These are phyloP conservation scores for Thymelicus acteon DNA, from an alignment of 2,888 invertebrate species.

Conservation along the genomic window DNA sequence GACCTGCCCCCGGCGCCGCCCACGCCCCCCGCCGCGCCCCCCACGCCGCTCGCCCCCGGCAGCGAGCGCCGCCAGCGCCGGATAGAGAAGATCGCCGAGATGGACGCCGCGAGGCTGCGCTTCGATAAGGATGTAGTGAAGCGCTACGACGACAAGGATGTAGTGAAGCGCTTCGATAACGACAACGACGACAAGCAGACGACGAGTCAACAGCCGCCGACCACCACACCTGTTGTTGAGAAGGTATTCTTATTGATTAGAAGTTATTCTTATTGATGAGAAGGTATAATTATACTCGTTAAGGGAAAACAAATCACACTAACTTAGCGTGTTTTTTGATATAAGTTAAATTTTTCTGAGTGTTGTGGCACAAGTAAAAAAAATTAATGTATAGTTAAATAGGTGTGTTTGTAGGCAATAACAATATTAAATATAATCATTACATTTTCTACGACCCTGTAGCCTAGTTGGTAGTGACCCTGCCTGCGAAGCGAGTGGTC, in stretches of 20 bases:
- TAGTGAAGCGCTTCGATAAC: not conserved
- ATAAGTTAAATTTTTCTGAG: not conserved
- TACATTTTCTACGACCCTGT: too few relatives aligned
- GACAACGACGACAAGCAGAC: not conserved
- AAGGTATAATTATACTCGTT: not conserved
- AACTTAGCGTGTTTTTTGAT: not conserved
- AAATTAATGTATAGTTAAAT: too few relatives aligned
- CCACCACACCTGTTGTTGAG: conserved; percentile 8
- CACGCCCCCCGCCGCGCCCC: conserved; percentile 26
- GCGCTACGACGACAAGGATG: conserved; percentile 36
- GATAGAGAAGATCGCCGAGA: conserved; percentile 47
- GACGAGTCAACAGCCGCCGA: not conserved
- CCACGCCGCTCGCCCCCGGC: conserved; percentile 47
- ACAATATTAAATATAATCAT: too few relatives aligned
- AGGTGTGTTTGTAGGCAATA: too few relatives aligned
- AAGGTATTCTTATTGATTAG: not conserved
- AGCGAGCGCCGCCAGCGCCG: conserved; percentile 52
- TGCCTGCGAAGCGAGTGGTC: too few relatives aligned
- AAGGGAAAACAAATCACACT: too few relatives aligned
- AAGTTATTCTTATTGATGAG: not conserved
- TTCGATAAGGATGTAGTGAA: conserved; percentile 13
- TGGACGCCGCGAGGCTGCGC: conserved; percentile 36
- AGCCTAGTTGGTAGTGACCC: too few relatives aligned
- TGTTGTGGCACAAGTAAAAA: too few relatives aligned
- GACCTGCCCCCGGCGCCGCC: conserved; percentile 36